Conservation (phyloP, 2,113 vertebrate genomes). For the Gopherus flavomarginatus region DNA sequence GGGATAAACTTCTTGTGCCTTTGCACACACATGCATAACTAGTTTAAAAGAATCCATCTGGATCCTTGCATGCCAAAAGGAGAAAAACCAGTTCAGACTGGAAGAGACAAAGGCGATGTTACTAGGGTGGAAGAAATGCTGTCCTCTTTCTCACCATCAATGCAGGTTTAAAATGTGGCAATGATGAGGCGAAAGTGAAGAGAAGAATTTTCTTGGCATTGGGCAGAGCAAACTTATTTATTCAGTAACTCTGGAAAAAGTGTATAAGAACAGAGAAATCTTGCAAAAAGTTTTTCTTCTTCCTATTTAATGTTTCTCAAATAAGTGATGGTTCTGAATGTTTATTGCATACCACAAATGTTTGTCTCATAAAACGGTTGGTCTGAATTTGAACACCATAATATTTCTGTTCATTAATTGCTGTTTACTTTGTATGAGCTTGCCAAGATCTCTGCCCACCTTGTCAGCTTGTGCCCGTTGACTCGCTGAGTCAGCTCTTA, state of each 20-base stretch:
- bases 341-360: background rate
- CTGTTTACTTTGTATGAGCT: background rate
- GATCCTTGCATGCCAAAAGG: background rate
- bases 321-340: background rate
- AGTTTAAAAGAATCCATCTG: background rate
- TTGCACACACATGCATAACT: background rate
- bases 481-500: background rate
- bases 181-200: background rate
- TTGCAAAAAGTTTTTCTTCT: background rate
- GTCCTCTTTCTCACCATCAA: background rate
- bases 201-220: background rate
- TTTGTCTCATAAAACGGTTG: background rate
- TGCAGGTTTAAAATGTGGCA: background rate
- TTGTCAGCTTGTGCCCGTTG: background rate
- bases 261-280: background rate
- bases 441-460: background rate
- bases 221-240: background rate
- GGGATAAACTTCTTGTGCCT: background rate
- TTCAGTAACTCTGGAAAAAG: background rate
- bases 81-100: background rate
- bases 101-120: background rate
- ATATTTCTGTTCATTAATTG: background rate
- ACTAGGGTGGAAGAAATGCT: background rate
- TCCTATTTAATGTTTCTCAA: background rate
- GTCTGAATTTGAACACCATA: rapidly evolving